Percentiles rank a stretch among this genome's conserved stretches.
These are phyloP conservation scores for Himalopsyche kuldschensis DNA, from an alignment of 2,888 invertebrate genomes.

Conservation along the genomic window DNA sequence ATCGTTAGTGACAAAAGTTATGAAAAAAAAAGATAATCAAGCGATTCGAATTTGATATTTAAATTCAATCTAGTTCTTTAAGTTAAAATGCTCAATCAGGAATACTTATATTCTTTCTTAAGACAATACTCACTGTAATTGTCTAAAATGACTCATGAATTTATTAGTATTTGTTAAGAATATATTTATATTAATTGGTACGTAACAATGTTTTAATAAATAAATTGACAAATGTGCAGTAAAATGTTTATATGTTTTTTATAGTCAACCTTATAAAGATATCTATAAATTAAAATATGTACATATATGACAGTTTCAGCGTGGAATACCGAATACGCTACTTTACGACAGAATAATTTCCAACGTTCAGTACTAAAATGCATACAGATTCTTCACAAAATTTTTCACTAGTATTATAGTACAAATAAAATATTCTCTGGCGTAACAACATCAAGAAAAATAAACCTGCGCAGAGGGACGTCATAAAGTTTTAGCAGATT, in stretches of 20 bases:
- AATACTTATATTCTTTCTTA: too few species aligned
- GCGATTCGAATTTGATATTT: too few species aligned
- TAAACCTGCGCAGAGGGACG: neutral
- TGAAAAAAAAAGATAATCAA: too few species aligned
- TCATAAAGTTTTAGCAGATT: neutral
- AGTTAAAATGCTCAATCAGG: too few species aligned
- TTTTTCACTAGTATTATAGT: neutral
- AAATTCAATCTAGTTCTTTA: too few species aligned
- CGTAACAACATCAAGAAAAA: neutral
- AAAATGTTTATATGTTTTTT: neutral
- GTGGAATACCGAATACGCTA: neutral
- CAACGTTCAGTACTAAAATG: neutral
- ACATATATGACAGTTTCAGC: neutral
- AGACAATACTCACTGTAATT: too few species aligned
- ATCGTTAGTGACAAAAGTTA: too few species aligned
- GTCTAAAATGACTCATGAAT: too few species aligned
- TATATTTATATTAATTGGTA: neutral
- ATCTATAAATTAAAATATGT: neutral
- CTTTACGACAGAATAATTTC: neutral
- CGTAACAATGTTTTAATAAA: neutral
- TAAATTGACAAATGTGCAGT: neutral
- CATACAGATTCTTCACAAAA: neutral
- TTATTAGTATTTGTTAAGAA: neutral
- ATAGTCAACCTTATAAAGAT: neutral
- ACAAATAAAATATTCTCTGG: neutral